Evolutionary conservation across 2,113 vertebrate genomes (phyloP).

Genomic region (Setophaga kirtlandii): DNA sequence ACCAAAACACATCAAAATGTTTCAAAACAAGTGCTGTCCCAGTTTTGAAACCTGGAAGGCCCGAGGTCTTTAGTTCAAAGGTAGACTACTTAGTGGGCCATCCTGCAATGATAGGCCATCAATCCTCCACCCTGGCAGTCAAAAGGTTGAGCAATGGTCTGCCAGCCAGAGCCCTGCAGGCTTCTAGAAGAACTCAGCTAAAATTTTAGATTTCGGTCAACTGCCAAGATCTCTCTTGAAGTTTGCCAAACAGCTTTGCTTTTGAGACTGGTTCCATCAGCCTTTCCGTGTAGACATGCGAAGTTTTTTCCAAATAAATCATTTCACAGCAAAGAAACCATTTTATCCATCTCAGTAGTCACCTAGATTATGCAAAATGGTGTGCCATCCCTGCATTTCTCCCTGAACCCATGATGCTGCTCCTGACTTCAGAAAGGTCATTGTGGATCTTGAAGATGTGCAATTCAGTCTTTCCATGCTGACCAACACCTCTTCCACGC

Average conservation of each 20-base stretch:
- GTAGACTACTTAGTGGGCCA: constrained; percentile 35
- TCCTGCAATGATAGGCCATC: constrained; percentile 1
- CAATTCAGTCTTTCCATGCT: not conserved
- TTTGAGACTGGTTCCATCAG: not conserved
- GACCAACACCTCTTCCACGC: not conserved
- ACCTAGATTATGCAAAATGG: not conserved
- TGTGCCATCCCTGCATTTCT: not conserved
- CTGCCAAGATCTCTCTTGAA: constrained; percentile 17
- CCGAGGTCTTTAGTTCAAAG: constrained; percentile 48
- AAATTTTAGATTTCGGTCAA: constrained; percentile 30
- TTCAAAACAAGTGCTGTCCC: constrained; percentile 32
- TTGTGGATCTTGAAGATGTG: not conserved
- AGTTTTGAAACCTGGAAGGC: constrained; percentile 44
- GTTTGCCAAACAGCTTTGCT: not conserved
- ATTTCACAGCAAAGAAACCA: not conserved
- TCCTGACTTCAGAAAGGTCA: not conserved
- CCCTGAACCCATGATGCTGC: not conserved
- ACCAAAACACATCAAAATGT: constrained; percentile 23
- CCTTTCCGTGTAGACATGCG: not conserved
- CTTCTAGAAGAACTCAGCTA: constrained; percentile 1
- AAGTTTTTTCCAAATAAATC: not conserved
- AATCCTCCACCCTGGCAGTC: not conserved
- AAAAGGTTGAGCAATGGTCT: not conserved
- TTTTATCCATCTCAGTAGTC: not conserved
- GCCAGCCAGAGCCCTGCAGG: constrained; percentile 1